Percentiles rank a stretch among this genome's conserved stretches.
These are phyloP conservation scores for Pyrocephalus nanus DNA, from an alignment of 2,797 vertebrate species.

Conservation along the genomic window DNA sequence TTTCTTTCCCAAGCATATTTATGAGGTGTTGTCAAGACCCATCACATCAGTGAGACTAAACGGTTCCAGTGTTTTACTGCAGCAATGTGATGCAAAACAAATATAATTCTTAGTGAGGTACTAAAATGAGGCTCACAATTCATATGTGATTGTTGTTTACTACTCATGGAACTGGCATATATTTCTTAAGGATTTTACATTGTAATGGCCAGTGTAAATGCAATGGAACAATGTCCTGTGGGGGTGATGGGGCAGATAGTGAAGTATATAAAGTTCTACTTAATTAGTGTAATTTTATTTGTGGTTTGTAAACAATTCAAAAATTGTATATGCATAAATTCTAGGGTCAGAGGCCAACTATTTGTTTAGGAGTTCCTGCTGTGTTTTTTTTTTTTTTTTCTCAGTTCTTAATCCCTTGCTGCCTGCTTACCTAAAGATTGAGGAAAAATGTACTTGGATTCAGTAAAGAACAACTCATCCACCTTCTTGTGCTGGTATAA, in stretches of 20 bases:
- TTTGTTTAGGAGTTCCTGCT: not conserved
- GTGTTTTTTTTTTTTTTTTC: fast-evolving
- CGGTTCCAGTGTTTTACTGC: not conserved
- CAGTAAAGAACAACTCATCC: not conserved
- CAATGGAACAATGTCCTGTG: not conserved
- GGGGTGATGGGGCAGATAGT: not conserved
- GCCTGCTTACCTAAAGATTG: not conserved
- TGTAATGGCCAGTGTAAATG: not conserved
- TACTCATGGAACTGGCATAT: not conserved
- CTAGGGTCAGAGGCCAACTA: not conserved
- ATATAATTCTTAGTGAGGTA: not conserved
- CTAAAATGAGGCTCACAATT: not conserved
- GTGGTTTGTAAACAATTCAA: not conserved
- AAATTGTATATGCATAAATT: not conserved
- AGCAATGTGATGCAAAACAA: not conserved
- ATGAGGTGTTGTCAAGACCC: not conserved
- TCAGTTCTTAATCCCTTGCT: fast-evolving
- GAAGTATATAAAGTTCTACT: not conserved
- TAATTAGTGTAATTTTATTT: not conserved
- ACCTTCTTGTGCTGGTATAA: not conserved
- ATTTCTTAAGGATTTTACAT: not conserved
- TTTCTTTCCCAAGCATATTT: not conserved
- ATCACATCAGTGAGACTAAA: not conserved
- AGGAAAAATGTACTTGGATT: not conserved
- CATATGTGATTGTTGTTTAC: not conserved